A percentile compares a stretch with the other conserved stretches of the same genome.
Evolutionary conservation across 2,113 vertebrate genomes (phyloP).

Genomic region (Arothron firmamentum): DNA sequence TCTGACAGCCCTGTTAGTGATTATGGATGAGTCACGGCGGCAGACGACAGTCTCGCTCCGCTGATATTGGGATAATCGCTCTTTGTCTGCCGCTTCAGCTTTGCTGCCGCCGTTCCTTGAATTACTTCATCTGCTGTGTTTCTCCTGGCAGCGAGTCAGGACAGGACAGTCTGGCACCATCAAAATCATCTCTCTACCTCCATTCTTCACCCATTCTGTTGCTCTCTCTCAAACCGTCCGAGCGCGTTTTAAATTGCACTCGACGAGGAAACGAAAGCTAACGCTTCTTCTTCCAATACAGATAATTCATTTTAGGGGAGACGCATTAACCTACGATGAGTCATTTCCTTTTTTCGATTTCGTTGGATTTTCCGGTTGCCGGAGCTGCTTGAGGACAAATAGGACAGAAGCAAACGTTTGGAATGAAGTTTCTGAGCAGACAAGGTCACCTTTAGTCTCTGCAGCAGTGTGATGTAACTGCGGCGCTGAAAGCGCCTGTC

Average conservation of each 20-base stretch:
- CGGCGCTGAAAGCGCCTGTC: neutral
- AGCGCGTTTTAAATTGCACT: too few relatives aligned
- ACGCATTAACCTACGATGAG: too few relatives aligned
- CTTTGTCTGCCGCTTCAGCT: slow-evolving; percentile 7
- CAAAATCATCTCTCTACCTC: neutral
- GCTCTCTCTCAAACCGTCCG: neutral
- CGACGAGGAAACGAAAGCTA: too few relatives aligned
- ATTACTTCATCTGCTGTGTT: neutral
- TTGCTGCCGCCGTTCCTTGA: neutral
- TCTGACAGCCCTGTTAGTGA: slow-evolving; percentile 5
- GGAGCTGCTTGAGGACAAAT: neutral
- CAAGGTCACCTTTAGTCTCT: slow-evolving; percentile 25
- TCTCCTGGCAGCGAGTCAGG: slow-evolving; percentile 13
- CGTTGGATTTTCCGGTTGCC: neutral
- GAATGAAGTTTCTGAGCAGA: too few relatives aligned
- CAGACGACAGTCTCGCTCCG: neutral
- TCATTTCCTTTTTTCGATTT: neutral
- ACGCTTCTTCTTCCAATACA: too few relatives aligned
- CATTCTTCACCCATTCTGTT: neutral
- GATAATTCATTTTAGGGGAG: too few relatives aligned
- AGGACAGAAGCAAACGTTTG: neutral
- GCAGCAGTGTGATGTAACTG: neutral
- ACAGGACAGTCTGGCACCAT: slow-evolving; percentile 1
- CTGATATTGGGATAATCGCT: slow-evolving; percentile 14
- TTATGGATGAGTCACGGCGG: slow-evolving; percentile 22